A percentile compares a stretch with the other conserved stretches of the same genome.
Evolutionary conservation across 1,140 invertebrate species (phyloP).

Genomic region (Macrostomum lignano): DNA sequence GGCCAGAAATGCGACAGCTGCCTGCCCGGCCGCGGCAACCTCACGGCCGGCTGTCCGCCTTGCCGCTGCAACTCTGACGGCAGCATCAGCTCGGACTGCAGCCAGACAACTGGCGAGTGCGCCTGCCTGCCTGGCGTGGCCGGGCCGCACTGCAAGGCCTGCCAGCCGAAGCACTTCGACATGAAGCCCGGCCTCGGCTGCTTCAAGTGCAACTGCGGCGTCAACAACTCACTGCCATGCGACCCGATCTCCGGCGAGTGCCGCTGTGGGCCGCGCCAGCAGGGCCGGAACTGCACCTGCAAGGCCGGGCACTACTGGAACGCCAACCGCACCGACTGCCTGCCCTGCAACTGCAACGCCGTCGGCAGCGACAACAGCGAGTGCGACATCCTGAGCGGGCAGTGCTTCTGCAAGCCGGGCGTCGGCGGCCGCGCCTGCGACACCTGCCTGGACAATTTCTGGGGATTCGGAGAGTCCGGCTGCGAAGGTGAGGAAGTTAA

Average conservation of each 20-base stretch:
- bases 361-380: slow-evolving; percentile 14
- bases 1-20: too few relatives aligned
- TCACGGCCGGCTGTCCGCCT: not conserved
- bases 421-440: slow-evolving; percentile 18
- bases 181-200: slow-evolving; percentile 9
- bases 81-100: slow-evolving; percentile 32
- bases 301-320: slow-evolving; percentile 59
- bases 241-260: too few relatives aligned
- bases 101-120: slow-evolving; percentile 52
- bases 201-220: slow-evolving; percentile 46
- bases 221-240: slow-evolving; percentile 44
- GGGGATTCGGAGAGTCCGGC: slow-evolving; percentile 47
- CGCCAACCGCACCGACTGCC: too few relatives aligned
- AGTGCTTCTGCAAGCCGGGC: slow-evolving; percentile 44
- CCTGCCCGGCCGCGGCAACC: too few relatives aligned
- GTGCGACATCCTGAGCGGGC: slow-evolving; percentile 56
- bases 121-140: slow-evolving; percentile 55
- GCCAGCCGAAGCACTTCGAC: slow-evolving; percentile 29
- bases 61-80: not conserved
- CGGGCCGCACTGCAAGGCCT: slow-evolving; percentile 58
- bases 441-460: slow-evolving; percentile 44
- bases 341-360: slow-evolving; percentile 20
- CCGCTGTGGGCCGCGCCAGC: too few relatives aligned
- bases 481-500: slow-evolving; percentile 47
- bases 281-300: slow-evolving; percentile 50